Evolutionary conservation across 1,140 invertebrate species (phyloP).

Genomic region (Leptopilina clavipes): DNA sequence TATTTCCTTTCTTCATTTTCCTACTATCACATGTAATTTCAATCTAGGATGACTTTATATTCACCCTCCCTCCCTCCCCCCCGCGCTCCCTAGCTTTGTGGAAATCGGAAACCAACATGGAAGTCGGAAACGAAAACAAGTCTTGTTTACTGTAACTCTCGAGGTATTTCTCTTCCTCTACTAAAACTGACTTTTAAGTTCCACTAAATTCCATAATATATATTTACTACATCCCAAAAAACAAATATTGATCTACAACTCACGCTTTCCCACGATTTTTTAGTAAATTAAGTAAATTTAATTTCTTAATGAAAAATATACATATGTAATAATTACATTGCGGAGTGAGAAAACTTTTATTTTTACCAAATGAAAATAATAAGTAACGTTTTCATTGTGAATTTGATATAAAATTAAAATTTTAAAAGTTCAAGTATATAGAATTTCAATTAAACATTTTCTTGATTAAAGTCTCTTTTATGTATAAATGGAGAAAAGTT

Average conservation of each 20-base stretch:
- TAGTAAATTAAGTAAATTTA: too few relatives aligned
- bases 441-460: conserved; percentile 14
- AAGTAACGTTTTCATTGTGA: neutral
- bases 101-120: neutral
- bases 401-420: neutral
- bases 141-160: neutral
- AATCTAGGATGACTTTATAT: neutral
- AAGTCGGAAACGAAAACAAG: conserved; percentile 23
- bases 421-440: neutral
- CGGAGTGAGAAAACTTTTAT: neutral
- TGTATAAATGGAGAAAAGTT: neutral
- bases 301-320: too few relatives aligned
- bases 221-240: neutral
- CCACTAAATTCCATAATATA: conserved; percentile 19
- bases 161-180: neutral
- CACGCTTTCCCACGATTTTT: neutral
- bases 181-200: neutral
- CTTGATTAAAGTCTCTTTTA: neutral
- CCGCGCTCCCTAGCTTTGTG: too few relatives aligned
- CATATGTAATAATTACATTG: too few relatives aligned
- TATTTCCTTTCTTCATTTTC: neutral
- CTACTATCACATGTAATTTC: conserved; percentile 10
- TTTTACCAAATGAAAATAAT: too few relatives aligned
- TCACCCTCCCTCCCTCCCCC: too few relatives aligned
- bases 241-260: neutral